phyloP scores from a whole-genome alignment of 92 coral and sea anemone genomes.

The Epizoanthus illoricatus region DNA sequence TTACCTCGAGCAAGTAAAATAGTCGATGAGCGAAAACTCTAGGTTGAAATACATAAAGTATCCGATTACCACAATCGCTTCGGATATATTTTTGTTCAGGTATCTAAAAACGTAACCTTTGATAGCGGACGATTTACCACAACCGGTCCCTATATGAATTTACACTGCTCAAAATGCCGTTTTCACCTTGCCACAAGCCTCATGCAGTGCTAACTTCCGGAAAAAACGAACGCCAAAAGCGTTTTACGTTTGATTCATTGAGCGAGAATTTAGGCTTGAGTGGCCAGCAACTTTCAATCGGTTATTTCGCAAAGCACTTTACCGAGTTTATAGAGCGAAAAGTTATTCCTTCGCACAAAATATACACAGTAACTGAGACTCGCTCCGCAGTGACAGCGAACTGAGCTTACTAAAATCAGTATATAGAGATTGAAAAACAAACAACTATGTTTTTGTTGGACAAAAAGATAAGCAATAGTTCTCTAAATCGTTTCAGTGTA shows the following conservation, averaged over 20 bases:
- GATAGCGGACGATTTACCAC: not conserved
- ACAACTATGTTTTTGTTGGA: conserved; percentile 7
- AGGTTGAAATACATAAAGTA: no score
- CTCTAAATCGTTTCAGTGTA: conserved; percentile 3
- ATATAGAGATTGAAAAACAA: conserved; percentile 13
- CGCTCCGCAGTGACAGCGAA: no score
- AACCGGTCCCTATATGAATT: not conserved
- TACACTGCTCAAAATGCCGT: not conserved
- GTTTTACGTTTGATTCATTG: not conserved
- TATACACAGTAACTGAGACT: no score
- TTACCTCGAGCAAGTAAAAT: no score
- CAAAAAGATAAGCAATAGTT: conserved; percentile 11
- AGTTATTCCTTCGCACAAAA: no score
- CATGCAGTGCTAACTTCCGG: not conserved
- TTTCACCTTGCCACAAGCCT: not conserved
- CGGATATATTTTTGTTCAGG: no score
- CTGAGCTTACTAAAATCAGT: not conserved
- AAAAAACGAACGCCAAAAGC: not conserved
- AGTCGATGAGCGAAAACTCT: no score
- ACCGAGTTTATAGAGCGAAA: no score
- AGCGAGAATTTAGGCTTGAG: not conserved
- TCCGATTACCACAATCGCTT: no score
- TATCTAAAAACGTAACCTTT: no score
- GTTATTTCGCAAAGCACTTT: no score
- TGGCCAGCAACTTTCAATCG: not conserved